Base-by-base conservation (phyloP, 2,113 vertebrate genomes). In the Manacus vitellinus region DNA sequence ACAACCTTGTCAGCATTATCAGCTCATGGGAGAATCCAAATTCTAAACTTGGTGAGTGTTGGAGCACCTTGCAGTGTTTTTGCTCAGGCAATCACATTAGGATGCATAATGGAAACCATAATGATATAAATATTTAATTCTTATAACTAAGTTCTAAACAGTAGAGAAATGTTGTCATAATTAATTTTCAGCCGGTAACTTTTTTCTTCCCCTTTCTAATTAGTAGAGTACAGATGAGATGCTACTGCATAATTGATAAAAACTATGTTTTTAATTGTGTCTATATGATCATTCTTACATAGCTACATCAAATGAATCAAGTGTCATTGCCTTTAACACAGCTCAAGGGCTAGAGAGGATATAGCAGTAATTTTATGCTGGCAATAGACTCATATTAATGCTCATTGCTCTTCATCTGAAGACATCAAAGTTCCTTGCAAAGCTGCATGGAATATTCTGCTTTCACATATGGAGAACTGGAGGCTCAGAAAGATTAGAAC, bases 41-140 rank as follows among this genome's bases (percentile, higher is more conserved):
- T 65, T 59, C 44, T 59, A 46, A 85, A 77, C 8, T 89, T 92
- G 1, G 7, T 61, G 70, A 89, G 8, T 46, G 28, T 7, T 76
- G 88, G 49, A 85, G 67, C 49, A 96, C 90, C 67, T 93, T 63
- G 76, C 41, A 52, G 82, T 92, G 25, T 85, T 96, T 95, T 92
- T 73, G 86, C 89, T 93, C 72, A 92, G 80, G 76, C 71, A 88
- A 84, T 78, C 51, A 61, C 89, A 93, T 92, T 72, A 93, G 74
- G 55, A 95, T 94, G 71, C 91, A 72, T 94, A 96, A 96, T 94
- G 92, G 89, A 87, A 96, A 97, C 95, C 84, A 63, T 82, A 84
- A 92, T 72, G 65, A 94, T 96, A 95, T 96, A 95, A 97, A 96
- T 96, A 95, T 96, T 96, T 97, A 95, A 97, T 97, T 95, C 54